These are phyloP conservation scores for Tenodera sinensis DNA, from an alignment of 2,888 invertebrate species.

Conservation along the genomic window DNA sequence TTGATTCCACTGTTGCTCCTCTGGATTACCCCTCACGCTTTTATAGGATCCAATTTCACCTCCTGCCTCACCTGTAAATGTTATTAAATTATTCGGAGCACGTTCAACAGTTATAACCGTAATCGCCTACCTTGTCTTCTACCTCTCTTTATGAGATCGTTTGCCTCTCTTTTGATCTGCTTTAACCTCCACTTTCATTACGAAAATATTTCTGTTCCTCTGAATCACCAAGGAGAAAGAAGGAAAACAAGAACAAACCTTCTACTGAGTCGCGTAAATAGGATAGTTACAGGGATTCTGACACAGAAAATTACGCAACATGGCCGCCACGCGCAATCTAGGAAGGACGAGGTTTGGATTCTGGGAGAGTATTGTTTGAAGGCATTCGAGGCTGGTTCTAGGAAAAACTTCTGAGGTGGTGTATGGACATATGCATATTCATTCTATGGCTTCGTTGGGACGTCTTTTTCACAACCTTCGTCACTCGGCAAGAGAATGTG, in stretches of 20 bases:
- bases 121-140: not conserved
- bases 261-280: not conserved
- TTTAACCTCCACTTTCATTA: not conserved
- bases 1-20: not conserved
- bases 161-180: not conserved
- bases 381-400: no score
- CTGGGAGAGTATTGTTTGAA: no score
- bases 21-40: not conserved
- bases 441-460: no score
- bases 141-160: not conserved
- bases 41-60: not conserved
- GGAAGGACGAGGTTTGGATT: no score
- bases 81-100: not conserved
- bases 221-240: not conserved
- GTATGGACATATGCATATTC: no score
- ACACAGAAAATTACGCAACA: no score
- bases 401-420: no score
- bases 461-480: no score
- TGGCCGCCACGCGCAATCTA: no score
- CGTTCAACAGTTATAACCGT: not conserved
- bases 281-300: no score
- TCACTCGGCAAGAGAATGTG: no score
- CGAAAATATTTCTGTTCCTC: not conserved
- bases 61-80: not conserved
- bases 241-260: not conserved